A percentile compares a stretch with the other conserved stretches of the same genome.
phyloP scores from a whole-genome alignment of 2,888 invertebrate species.

The Globia sparganii region DNA sequence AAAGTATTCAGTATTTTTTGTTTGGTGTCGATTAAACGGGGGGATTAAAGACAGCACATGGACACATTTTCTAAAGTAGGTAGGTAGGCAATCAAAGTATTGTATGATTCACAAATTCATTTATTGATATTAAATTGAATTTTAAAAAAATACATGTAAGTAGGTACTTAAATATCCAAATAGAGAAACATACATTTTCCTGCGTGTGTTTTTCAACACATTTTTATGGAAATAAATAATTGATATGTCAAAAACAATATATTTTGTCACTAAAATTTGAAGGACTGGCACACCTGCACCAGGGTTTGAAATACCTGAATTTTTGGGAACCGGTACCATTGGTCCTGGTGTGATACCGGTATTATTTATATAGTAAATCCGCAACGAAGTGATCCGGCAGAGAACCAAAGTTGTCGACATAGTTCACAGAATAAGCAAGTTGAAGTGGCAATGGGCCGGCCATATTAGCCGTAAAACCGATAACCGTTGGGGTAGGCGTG shows the following conservation, averaged over 20 bases:
- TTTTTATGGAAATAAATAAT: neutral
- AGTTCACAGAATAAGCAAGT: no score
- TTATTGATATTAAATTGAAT: neutral
- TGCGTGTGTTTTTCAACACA: neutral
- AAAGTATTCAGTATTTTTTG: neutral
- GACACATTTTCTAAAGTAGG: neutral
- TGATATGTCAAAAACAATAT: neutral
- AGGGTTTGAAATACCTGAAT: no score
- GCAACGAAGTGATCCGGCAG: no score
- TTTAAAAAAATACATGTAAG: neutral
- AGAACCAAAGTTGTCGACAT: no score
- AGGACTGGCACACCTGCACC: neutral
- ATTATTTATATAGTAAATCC: no score
- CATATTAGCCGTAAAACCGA: no score
- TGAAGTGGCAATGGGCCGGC: no score
- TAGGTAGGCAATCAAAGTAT: neutral
- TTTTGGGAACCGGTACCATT: neutral
- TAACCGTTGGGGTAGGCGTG: no score
- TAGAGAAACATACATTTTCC: neutral
- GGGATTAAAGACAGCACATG: neutral
- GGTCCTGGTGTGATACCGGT: neutral
- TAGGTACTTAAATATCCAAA: neutral
- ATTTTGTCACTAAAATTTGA: neutral
- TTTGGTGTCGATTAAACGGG: neutral
- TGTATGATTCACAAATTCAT: neutral